phyloP scores from a whole-genome alignment of 2,113 vertebrate genomes.

The Terrapene triunguis region DNA sequence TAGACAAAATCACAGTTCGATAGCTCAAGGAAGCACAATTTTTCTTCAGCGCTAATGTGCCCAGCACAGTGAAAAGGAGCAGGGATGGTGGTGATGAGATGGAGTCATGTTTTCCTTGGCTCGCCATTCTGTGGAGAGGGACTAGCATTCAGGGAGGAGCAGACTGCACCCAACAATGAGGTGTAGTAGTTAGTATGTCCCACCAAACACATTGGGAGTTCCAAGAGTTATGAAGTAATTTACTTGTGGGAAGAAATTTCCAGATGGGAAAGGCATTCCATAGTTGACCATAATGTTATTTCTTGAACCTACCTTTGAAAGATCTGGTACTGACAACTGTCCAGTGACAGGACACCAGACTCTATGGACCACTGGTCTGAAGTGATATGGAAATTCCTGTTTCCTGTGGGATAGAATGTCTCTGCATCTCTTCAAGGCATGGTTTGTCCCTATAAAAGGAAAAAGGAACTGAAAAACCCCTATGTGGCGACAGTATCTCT shows the following conservation, averaged over 20 bases:
- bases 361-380: background rate
- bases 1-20: background rate
- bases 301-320: background rate
- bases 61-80: background rate
- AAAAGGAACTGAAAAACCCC: background rate
- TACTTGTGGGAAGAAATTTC: background rate
- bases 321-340: background rate
- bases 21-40: background rate
- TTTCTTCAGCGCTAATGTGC: background rate
- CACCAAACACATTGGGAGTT: no score
- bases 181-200: no score
- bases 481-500: background rate
- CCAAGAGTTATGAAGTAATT: no score
- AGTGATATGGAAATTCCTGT: background rate
- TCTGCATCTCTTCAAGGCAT: background rate
- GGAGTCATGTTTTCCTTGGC: background rate
- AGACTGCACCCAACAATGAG: no score
- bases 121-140: no score
- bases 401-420: background rate
- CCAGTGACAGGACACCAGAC: accelerated
- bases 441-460: background rate
- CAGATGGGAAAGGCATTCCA: background rate
- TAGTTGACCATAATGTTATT: background rate
- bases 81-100: background rate
- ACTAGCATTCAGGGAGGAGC: no score